Evolutionary conservation across 2,888 invertebrate species (phyloP), one percentile per base, ranked within the genome.

Genomic region (Tachina grossa): DNA sequence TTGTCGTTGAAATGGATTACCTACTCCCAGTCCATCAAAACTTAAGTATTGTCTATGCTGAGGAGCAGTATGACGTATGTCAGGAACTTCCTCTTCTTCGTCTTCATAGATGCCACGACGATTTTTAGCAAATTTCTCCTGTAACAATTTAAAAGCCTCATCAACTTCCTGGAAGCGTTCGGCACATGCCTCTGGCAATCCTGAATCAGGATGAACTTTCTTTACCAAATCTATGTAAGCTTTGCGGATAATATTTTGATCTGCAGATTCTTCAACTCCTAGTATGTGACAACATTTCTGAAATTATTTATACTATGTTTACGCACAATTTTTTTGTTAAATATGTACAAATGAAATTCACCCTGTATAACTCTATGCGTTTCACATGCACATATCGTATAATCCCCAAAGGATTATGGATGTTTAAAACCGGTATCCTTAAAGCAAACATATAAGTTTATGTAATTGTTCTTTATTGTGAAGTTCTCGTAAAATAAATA

Each of bases 161-260:
- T 97, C 96, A 80, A 96, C 95, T 89, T 95, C 93, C 59, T 95
- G 94, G 93, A 98, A 98, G 91, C 95, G 96, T 49, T 94, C 94
- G 63, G 94, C 94, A 91, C 95, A 94, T n/a, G 97, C 96, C 87
- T 96, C 95, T 0, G 94, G 92, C 0, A 94, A 94, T 0, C 95
- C 95, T 63, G 96, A 96, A 89, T 98, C 98, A 0, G 98, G 98
- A 92, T 98, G 98, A 89, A 95, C 97, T 88, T 94, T 94, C 91
- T 97, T 97, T 0, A 96, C 97, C 55, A 97, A 93, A 75, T 94
- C 93, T 66, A 97, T 93, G 90, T 96, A 98, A 2, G 97, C 95
- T 87, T 94, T 91, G 74, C 96, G 94, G 10, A 97, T 94, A 39
- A 94, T 94, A 89, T 96, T 95, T 91, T 96, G 96, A 87, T 96